A percentile compares a stretch with the other conserved stretches of the same genome.
Conservation (phyloP, 2,113 vertebrate genomes). For the Scortum barcoo region DNA sequence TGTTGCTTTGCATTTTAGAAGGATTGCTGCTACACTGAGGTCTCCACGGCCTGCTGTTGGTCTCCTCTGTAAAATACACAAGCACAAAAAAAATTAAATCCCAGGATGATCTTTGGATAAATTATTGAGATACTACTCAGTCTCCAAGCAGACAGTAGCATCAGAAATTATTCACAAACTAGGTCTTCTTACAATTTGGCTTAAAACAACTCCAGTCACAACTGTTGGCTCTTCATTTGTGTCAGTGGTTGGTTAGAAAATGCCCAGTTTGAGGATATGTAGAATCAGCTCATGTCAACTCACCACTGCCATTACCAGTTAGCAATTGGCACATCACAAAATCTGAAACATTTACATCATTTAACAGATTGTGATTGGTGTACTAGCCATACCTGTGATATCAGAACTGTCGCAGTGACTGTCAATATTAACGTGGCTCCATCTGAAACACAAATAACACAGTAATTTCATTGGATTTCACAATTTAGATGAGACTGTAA, state of each 20-base stretch:
- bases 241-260: not conserved
- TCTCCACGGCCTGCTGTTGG: constrained; percentile 64
- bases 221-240: not conserved
- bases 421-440: constrained; percentile 7
- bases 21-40: constrained; percentile 32
- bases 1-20: constrained; percentile 1
- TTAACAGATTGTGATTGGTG: not conserved
- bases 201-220: too few relatives aligned
- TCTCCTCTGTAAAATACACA: constrained; percentile 57
- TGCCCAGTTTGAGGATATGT: not conserved
- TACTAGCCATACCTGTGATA: constrained; percentile 49
- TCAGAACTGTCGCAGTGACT: too few relatives aligned
- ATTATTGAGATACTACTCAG: not conserved
- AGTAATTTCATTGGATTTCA: not conserved
- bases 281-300: not conserved
- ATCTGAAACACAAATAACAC: constrained; percentile 64
- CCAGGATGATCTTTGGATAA: not conserved
- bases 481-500: not conserved
- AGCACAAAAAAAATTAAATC: not conserved
- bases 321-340: not conserved
- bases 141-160: too few relatives aligned
- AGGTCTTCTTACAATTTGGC: not conserved
- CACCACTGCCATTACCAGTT: not conserved
- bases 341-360: not conserved
- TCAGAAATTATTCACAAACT: not conserved